Conservation (phyloP, 2,888 invertebrate species). For the Biston betularia region DNA sequence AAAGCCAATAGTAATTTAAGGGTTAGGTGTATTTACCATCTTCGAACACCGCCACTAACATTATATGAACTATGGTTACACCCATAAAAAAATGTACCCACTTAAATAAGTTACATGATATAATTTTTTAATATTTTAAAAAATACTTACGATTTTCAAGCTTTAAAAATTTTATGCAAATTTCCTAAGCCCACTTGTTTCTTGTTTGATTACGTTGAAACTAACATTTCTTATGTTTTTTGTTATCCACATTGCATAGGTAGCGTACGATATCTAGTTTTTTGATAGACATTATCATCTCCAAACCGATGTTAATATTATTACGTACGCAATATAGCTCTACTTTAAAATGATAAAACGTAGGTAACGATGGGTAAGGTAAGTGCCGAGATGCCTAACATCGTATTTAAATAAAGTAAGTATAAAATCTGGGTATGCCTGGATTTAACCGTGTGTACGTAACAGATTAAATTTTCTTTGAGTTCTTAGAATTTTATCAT, state of each 20-base stretch:
- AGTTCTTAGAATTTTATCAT: no score
- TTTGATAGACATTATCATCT: constrained; percentile 53
- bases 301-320: constrained; percentile 27
- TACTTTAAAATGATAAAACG: not conserved
- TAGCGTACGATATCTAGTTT: constrained; percentile 14
- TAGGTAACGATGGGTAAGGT: constrained; percentile 1
- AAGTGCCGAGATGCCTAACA: not conserved
- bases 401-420: not conserved
- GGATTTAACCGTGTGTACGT: no score
- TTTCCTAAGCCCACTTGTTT: constrained; percentile 14
- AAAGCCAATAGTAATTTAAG: no score
- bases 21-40: no score
- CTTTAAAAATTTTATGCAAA: not conserved
- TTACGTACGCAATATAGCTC: not conserved
- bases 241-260: constrained; percentile 16
- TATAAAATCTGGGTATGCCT: no score
- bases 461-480: no score
- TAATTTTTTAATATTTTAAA: not conserved
- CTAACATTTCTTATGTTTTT: constrained; percentile 19
- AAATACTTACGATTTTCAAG: not conserved
- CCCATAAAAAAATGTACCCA: no score
- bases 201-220: constrained; percentile 26
- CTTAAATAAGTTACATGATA: not conserved
- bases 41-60: no score
- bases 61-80: no score